Percentiles rank a stretch among this genome's conserved stretches.
Conservation (phyloP, 2,888 invertebrate genomes). For the Lampropteryx suffumata region DNA sequence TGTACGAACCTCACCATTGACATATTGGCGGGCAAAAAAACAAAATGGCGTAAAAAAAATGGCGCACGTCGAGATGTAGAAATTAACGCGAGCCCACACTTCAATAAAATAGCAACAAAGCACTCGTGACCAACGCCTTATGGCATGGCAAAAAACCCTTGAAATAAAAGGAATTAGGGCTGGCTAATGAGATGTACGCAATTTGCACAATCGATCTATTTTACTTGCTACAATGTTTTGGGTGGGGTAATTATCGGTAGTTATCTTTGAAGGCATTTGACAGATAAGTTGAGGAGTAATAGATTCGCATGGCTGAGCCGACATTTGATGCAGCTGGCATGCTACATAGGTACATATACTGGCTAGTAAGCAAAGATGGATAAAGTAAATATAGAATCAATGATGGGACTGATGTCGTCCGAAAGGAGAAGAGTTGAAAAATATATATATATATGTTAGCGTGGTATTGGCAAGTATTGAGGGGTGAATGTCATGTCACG, state of each 20-base stretch:
- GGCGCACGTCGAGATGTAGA: constrained; percentile 29
- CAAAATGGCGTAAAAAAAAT: constrained; percentile 27
- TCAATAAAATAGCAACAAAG: constrained; percentile 48
- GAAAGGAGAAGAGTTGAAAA: no score
- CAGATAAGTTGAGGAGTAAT: no score
- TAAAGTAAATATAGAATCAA: no score
- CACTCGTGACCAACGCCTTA: constrained; percentile 55
- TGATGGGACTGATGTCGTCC: no score
- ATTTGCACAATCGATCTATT: constrained; percentile 20
- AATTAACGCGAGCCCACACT: constrained; percentile 49
- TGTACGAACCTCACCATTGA: constrained; percentile 25
- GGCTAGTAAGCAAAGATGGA: no score
- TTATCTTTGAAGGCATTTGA: not conserved
- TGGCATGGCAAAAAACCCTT: constrained; percentile 40
- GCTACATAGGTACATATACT: no score
- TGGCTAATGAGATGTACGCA: constrained; percentile 19
- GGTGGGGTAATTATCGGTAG: constrained; percentile 14
- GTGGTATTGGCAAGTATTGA: no score
- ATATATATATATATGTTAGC: no score
- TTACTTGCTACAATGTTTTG: constrained; percentile 4
- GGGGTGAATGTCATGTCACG: no score
- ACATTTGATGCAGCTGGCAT: no score
- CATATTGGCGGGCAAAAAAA: constrained; percentile 25
- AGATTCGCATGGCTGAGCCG: no score
- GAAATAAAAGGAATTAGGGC: constrained; percentile 20